Evolutionary conservation across 2,113 vertebrate species (phyloP).

Genomic region (Gallinago paraguaiae): DNA sequence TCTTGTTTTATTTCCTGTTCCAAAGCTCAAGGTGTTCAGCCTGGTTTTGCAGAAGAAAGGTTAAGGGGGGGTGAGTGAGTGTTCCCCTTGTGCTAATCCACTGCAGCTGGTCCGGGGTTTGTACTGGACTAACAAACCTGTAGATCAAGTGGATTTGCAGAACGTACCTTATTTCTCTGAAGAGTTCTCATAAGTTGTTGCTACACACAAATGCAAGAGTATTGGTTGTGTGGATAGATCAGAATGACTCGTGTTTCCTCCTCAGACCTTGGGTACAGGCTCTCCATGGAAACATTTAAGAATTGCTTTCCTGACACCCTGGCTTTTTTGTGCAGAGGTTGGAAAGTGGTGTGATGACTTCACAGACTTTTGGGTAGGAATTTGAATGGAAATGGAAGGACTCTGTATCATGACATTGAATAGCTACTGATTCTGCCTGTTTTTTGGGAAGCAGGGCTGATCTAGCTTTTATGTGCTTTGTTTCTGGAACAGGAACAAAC

Average conservation of each 20-base stretch:
- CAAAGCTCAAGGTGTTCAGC: neutral
- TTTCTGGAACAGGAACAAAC: constrained; percentile 71
- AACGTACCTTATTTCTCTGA: neutral
- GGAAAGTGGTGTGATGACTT: neutral
- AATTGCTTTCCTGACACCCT: neutral
- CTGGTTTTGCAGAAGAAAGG: neutral
- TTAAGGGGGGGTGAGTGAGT: neutral
- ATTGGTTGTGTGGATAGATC: neutral
- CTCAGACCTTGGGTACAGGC: neutral
- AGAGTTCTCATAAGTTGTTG: neutral
- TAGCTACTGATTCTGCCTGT: neutral
- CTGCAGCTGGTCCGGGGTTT: neutral
- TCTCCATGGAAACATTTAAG: neutral
- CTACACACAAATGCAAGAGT: neutral
- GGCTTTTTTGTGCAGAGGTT: neutral
- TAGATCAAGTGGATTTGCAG: neutral
- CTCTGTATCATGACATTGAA: neutral
- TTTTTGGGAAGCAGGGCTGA: neutral
- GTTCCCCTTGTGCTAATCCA: neutral
- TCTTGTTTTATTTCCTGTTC: neutral
- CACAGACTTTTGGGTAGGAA: neutral
- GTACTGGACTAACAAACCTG: neutral
- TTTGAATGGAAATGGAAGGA: neutral
- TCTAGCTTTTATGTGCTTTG: neutral
- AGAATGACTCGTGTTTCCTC: neutral